These are phyloP conservation scores for Drosophila rubida DNA, from an alignment of 2,888 invertebrate genomes.

Conservation along the genomic window DNA sequence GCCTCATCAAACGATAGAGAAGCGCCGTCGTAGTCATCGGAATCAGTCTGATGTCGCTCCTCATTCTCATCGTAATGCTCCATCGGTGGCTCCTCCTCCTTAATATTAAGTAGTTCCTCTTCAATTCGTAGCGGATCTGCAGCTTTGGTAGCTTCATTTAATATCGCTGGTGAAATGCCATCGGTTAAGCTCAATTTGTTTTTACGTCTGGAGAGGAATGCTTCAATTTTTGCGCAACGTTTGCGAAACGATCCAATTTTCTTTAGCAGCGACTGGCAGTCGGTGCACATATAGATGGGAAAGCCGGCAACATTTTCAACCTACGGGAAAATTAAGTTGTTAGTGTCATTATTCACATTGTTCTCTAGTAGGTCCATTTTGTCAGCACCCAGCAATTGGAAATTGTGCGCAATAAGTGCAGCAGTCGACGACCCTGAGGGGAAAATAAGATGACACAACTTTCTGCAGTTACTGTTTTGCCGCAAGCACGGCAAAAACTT, in stretches of 20 bases:
- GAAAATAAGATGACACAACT: constrained; percentile 46
- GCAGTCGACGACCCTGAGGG: constrained; percentile 31
- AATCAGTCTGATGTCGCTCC: not conserved
- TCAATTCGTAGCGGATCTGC: constrained; percentile 53
- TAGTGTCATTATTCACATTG: not conserved
- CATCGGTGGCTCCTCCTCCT: constrained; percentile 7
- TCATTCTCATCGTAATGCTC: not conserved
- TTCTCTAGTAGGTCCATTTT: not conserved
- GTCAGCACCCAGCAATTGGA: constrained; percentile 65
- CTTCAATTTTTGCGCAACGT: constrained; percentile 61
- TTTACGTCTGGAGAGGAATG: constrained; percentile 44
- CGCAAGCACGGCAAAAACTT: constrained; percentile 67
- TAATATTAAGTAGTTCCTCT: constrained; percentile 9
- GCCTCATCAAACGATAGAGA: constrained; percentile 3
- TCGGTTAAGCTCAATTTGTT: constrained; percentile 13
- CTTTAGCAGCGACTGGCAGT: constrained; percentile 56
- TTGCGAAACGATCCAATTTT: constrained; percentile 55
- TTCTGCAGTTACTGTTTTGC: constrained; percentile 45
- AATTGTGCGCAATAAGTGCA: constrained; percentile 48
- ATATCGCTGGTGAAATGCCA: not conserved
- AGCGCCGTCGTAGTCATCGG: constrained; percentile 17
- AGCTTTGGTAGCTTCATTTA: not conserved
- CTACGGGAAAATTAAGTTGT: constrained; percentile 28
- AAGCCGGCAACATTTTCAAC: constrained; percentile 49
- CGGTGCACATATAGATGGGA: constrained; percentile 48